These are phyloP conservation scores for Muscicapa adusta DNA, from an alignment of 2,113 vertebrate species.

Conservation along the genomic window DNA sequence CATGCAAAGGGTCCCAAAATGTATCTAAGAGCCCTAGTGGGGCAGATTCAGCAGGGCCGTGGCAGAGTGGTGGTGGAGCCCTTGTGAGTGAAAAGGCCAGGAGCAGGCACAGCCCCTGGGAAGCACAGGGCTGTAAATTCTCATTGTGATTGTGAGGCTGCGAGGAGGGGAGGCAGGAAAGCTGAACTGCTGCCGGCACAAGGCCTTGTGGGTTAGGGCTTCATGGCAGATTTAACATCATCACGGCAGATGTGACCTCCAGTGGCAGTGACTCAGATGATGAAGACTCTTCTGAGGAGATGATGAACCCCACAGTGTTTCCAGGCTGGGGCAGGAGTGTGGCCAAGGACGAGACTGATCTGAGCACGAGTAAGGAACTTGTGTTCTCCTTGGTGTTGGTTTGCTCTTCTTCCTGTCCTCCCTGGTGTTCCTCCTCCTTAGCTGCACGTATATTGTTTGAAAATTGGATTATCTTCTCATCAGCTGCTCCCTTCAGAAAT, in stretches of 20 bases:
- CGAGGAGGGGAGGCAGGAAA: background rate
- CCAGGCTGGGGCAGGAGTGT: constrained; percentile 8
- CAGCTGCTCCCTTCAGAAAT: background rate
- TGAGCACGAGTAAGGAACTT: constrained; percentile 30
- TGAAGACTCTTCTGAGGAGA: constrained; percentile 26
- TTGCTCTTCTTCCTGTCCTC: background rate
- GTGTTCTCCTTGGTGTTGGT: background rate
- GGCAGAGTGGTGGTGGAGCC: background rate
- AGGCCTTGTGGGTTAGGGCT: background rate
- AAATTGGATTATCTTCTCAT: background rate
- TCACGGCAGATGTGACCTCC: constrained; percentile 41
- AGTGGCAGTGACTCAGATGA: constrained; percentile 42
- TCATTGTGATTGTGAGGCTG: background rate
- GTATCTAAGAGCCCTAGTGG: fast-evolving
- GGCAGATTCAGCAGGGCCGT: background rate
- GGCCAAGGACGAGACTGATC: background rate
- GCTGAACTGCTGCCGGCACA: background rate
- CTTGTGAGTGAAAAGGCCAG: background rate
- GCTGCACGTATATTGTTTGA: fast-evolving
- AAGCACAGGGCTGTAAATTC: fast-evolving
- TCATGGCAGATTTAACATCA: constrained; percentile 44
- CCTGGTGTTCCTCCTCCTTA: fast-evolving
- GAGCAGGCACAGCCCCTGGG: background rate
- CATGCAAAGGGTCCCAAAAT: fast-evolving
- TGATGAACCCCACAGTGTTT: background rate